These are phyloP conservation scores for Hemicentrotus pulcherrimus DNA, from an alignment of 35 echinoderm and acorn worm species.

Conservation along the genomic window DNA sequence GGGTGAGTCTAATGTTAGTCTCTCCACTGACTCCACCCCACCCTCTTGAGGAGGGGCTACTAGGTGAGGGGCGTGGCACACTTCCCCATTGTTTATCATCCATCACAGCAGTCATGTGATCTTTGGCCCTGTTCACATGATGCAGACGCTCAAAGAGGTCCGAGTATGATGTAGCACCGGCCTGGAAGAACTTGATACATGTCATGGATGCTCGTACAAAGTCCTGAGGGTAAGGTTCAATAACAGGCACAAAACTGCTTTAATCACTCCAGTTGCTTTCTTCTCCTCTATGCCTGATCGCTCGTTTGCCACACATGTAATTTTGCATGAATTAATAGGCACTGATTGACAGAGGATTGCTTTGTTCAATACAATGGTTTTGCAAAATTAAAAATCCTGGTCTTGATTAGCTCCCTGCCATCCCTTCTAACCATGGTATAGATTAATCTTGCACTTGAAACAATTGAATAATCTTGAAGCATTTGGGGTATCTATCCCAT, in stretches of 20 bases:
- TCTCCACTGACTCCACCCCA: constrained; percentile 44
- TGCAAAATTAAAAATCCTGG: no score
- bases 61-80: constrained; percentile 52
- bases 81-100: constrained; percentile 70
- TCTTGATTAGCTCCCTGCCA: no score
- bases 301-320: no score
- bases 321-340: no score
- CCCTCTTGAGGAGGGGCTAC: background rate
- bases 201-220: constrained; percentile 85
- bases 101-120: constrained; percentile 64
- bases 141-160: constrained; percentile 85
- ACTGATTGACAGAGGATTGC: no score
- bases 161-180: constrained; percentile 56
- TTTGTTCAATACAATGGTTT: no score
- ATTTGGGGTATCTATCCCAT: no score
- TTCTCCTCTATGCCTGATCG: no score
- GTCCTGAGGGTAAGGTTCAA: constrained; percentile 56
- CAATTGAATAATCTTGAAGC: no score
- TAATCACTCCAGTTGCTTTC: no score
- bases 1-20: constrained; percentile 54
- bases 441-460: no score
- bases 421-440: no score
- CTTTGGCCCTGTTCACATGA: constrained; percentile 68
- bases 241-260: background rate
- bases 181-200: constrained; percentile 89